Base-by-base conservation (phyloP, 2,797 vertebrate species). In the Pipistrellus nathusii region DNA sequence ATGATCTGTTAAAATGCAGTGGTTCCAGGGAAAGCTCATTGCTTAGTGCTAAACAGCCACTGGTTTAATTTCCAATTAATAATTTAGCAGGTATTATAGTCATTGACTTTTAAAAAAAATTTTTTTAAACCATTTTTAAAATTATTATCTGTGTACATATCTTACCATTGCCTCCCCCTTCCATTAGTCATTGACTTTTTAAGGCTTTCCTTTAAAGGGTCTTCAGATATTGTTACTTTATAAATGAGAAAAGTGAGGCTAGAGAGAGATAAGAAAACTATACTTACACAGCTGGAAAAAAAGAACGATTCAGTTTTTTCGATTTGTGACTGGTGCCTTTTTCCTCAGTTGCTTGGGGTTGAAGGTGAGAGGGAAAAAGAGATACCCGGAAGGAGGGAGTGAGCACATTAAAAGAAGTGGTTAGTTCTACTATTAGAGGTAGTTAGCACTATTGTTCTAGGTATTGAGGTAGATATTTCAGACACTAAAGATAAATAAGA, bases 181-280 rank as follows among this genome's bases (percentile, higher is more conserved):
- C 38, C 38, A 41, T 41, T 18, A 91, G 17, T 85, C 78, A 46
- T 25, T 11, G 15, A 44, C 44, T 44, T 44, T 62, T 92, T 92
- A 69, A 46, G 8, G 25, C 41, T 92, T 93, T 78, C 32, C 13
- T 57, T 88, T 51, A 20, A 55, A 87, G 27, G 23, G 25, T 83
- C 41, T 94, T 88, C 81, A 88, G 59, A 3, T 64, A 55, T 30
- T 59, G 17, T 23, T 27, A 44, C 14, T 95, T 95, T 88, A 88
- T 32, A 77, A 57, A 77, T 68, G 53, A 84, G 38, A 41, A 93
- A 91, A 87, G 35, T 64, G 89, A 90, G 44, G 18, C 23, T 57
- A 53, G 95, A 87, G 30, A 83, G 23, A 90, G 46, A 32, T 15
- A 71, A 21, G 8, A 73, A 32, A 78, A 72, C 48, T 30, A 41